Percentiles rank a stretch among this genome's conserved stretches.
Evolutionary conservation across 2,888 invertebrate species (phyloP).

Genomic region (Diogma glabrata): DNA sequence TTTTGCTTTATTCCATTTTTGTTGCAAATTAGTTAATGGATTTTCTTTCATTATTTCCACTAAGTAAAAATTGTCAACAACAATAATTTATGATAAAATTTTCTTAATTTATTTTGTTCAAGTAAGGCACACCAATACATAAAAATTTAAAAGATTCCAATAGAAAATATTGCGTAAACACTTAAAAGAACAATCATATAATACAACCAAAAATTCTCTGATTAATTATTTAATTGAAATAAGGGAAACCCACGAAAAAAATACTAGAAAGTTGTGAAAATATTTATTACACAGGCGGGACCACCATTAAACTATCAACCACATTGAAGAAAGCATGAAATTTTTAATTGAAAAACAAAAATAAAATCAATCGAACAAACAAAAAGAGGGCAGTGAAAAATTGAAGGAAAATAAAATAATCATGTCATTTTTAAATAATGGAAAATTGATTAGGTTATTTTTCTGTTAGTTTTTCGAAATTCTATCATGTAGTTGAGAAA

Average conservation of each 20-base stretch:
- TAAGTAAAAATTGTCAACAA: conserved; percentile 7
- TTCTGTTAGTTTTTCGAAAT: no score
- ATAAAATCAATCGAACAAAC: no score
- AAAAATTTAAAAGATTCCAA: background rate
- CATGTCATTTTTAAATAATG: conserved; percentile 2
- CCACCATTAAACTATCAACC: conserved; percentile 1
- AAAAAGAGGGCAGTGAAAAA: no score
- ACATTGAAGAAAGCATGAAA: no score
- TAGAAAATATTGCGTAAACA: background rate
- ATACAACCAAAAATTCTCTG: no score
- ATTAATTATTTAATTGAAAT: conserved; percentile 8
- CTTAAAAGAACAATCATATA: conserved; percentile 5
- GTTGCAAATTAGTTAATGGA: conserved; percentile 7
- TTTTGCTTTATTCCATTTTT: background rate
- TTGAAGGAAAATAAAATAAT: no score
- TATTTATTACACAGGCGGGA: conserved; percentile 5
- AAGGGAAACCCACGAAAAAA: background rate
- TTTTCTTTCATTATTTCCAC: conserved; percentile 7
- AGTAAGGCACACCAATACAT: no score
- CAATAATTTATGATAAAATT: conserved; percentile 8
- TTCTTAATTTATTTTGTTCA: background rate
- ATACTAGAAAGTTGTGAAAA: background rate
- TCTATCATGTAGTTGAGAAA: no score
- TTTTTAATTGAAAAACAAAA: no score
- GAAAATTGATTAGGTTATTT: conserved; percentile 4